Conservation (phyloP, 2,797 vertebrate species). For the Momotus momota region DNA sequence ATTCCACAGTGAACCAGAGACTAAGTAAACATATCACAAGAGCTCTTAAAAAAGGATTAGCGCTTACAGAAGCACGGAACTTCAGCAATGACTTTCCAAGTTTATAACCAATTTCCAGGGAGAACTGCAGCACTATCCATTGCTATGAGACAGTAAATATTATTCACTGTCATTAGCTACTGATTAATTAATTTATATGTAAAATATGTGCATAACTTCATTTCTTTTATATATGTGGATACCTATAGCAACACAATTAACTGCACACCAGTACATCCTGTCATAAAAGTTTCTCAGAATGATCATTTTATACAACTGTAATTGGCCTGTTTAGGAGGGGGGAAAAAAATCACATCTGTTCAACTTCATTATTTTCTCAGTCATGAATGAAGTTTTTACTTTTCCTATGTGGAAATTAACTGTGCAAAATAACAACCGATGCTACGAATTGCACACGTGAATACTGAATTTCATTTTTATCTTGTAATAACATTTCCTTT, state of each 20-base stretch:
- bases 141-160: not conserved
- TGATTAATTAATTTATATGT: not conserved
- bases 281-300: not conserved
- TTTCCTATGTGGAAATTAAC: constrained; percentile 54
- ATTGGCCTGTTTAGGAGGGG: constrained; percentile 33
- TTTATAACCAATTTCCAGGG: not conserved
- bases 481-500: constrained; percentile 63
- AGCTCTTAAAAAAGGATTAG: not conserved
- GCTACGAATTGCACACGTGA: constrained; percentile 57
- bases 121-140: not conserved
- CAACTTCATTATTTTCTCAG: constrained; percentile 54
- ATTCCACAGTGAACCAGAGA: not conserved
- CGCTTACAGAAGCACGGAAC: not conserved
- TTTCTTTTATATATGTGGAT: not conserved
- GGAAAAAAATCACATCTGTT: constrained; percentile 47
- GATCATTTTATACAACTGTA: not conserved
- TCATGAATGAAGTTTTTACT: constrained; percentile 65
- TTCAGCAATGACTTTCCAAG: not conserved
- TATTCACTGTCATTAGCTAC: not conserved
- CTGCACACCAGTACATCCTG: constrained; percentile 13
- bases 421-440: constrained; percentile 61
- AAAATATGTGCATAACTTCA: not conserved
- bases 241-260: constrained; percentile 43
- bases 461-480: constrained; percentile 58
- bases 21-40: not conserved